Base-by-base conservation (phyloP, 2,797 vertebrate species). In the Ispidina picta region DNA sequence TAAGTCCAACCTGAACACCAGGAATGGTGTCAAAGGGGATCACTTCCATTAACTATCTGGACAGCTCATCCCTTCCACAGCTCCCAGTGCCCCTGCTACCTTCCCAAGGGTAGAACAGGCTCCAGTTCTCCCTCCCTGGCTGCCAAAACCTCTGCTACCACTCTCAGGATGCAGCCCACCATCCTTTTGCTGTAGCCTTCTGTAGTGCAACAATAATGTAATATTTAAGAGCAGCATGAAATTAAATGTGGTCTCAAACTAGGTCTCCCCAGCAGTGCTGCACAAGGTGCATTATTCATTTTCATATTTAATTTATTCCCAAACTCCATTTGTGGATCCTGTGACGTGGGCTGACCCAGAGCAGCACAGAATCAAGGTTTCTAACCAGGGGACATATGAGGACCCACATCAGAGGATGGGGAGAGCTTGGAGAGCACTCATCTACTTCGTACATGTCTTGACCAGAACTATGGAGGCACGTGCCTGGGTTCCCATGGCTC, bases 301-400 rank as follows among this genome's bases (percentile, higher is more conserved):
- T 93, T 93, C 89, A 95, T 93, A 73, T 94, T 95, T 96, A 95
- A 93, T 95, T 95, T 28, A 95, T 93, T 87, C 64, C 41, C 31
- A 81, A 93, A 69, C 28, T 90, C 82, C 63, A 66, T 95, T 94
- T 90, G 89, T 73, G 60, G 66, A 78, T 87, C 26, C 37, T 7
- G 1, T 70, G 60, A 68, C 0, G 0, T 81, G 39, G 59, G 46
- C 33, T 52, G 46, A 62, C 58, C 71, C 2, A 10, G 52, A 63
- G 37, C 37, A 75, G 70, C 43, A 49, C 52, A 49, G 82, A 83
- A 69, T 81, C 59, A 49, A 60, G 37, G 33, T 72, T 78, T 85
- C 46, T 83, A 31, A 46, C 18, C 25, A 44, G 0, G 2, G 43
- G 59, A 83, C 2, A 0, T 66, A 59, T 18, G 10, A 25, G 13